Base-by-base conservation (phyloP, 2,113 vertebrate genomes). In the Chamaea fasciata region DNA sequence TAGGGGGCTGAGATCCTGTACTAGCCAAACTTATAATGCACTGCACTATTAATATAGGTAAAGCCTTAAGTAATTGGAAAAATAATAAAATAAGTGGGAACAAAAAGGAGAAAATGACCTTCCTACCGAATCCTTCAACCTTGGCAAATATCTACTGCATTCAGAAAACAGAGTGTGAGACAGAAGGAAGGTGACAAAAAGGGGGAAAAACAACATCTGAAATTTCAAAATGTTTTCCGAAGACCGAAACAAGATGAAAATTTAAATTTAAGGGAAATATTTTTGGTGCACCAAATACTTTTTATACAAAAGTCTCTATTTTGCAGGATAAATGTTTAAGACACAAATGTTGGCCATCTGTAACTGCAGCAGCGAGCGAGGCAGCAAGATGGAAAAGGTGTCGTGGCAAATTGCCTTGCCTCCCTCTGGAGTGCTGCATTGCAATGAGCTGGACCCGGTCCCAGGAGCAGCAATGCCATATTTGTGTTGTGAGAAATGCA, bases 351-450 rank as follows among this genome's bases (percentile, higher is more conserved):
- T 62, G 62, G 91, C 95, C 96, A 94, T 95, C 96, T 96, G 92
- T 78, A 95, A 77, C 46, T 76, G 87, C 89, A 90, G 88, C 88
- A 92, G 65, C n/a, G n/a, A 94, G 82, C 4, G 50, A 93, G 63
- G 90, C 79, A 88, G 88, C 80, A 94, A 75, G 92, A 95, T 75
- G 95, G 86, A 94, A 83, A 96, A 96, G 95, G 94, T 94, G 92
- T 86, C 7, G 0, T 83, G 94, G 94, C 88, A 97, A 95, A 96
- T 88, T 94, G 90, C 90, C 79, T 93, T 27, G 56, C 56, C 83
- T 92, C 76, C 85, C 69, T 93, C 82, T 82, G 56, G 79, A 88
- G 75, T 1, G 2, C 88, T 2, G 3, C 94, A 83, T 89, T 81
- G 55, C 73, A 83, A 95, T 81, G 90, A 94, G 96, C 80, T 96